These are phyloP conservation scores for Sitophilus oryzae DNA, from an alignment of 1,140 invertebrate genomes.

Conservation along the genomic window DNA sequence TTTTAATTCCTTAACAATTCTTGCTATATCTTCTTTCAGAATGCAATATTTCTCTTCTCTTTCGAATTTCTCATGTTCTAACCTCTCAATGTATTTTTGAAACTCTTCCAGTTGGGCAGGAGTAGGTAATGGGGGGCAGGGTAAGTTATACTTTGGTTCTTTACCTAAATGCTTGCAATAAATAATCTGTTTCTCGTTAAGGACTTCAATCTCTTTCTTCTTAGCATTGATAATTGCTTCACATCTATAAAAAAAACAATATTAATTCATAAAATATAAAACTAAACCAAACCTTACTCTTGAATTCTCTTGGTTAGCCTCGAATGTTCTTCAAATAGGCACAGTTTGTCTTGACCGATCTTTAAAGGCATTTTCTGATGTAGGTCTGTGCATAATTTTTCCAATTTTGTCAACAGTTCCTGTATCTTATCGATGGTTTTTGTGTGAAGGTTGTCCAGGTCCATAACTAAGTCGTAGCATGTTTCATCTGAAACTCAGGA, in stretches of 20 bases:
- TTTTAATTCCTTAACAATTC: conserved; percentile 52
- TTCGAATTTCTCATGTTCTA: conserved; percentile 51
- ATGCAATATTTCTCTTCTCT: conserved; percentile 49
- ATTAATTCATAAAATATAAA: not conserved
- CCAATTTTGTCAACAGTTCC: conserved; percentile 8
- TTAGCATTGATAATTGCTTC: conserved; percentile 19
- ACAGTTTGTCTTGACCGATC: conserved; percentile 10
- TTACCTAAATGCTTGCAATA: conserved; percentile 44
- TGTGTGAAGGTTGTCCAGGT: conserved; percentile 10
- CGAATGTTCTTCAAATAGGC: conserved; percentile 19
- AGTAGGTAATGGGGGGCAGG: conserved; percentile 47
- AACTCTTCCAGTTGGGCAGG: conserved; percentile 50
- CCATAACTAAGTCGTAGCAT: conserved; percentile 12
- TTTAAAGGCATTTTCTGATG: conserved; percentile 11
- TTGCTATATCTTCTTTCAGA: conserved; percentile 49
- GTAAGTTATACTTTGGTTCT: conserved; percentile 41
- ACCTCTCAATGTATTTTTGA: conserved; percentile 47
- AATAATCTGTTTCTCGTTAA: conserved; percentile 23
- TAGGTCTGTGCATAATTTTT: conserved; percentile 8
- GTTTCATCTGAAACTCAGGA: conserved; percentile 6
- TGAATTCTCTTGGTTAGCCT: conserved; percentile 15
- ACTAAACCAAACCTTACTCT: conserved; percentile 17
- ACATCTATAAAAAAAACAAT: conserved; percentile 17
- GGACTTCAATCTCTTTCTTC: conserved; percentile 16
- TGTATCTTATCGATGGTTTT: conserved; percentile 12